Evolutionary conservation across 2,888 invertebrate genomes (phyloP).

Genomic region (Tetanocera ferruginea): DNA sequence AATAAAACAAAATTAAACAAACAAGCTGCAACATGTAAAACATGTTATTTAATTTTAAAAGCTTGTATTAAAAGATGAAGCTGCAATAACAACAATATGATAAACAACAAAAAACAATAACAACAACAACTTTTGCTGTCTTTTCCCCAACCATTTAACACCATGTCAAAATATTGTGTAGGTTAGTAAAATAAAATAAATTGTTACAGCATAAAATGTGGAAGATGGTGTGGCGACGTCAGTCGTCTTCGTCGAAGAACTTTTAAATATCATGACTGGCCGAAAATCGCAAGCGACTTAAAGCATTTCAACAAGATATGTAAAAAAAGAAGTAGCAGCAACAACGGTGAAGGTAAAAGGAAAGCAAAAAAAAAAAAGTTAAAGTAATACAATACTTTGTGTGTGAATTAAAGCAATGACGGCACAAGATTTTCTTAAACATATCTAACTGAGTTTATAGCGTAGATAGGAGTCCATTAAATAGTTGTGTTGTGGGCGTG

Average conservation of each 20-base stretch:
- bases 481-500: too few species aligned
- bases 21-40: conserved; percentile 11
- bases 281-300: not conserved
- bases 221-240: not conserved
- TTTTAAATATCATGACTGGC: not conserved
- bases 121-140: not conserved
- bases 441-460: too few species aligned
- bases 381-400: not conserved
- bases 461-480: too few species aligned
- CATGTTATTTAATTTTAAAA: conserved; percentile 23
- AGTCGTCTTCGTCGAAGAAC: not conserved
- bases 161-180: conserved; percentile 11
- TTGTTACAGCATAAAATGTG: not conserved
- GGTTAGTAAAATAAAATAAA: not conserved
- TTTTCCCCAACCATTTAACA: not conserved
- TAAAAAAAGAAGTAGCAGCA: not conserved
- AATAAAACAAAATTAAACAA: not conserved
- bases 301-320: not conserved
- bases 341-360: not conserved
- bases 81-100: not conserved
- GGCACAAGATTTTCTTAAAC: not conserved
- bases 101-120: not conserved
- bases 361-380: not conserved
- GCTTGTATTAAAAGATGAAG: conserved; percentile 3
- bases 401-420: conserved; percentile 2